These are phyloP conservation scores for Acrocephalus arundinaceus DNA, from an alignment of 2,113 vertebrate genomes.

Conservation along the genomic window DNA sequence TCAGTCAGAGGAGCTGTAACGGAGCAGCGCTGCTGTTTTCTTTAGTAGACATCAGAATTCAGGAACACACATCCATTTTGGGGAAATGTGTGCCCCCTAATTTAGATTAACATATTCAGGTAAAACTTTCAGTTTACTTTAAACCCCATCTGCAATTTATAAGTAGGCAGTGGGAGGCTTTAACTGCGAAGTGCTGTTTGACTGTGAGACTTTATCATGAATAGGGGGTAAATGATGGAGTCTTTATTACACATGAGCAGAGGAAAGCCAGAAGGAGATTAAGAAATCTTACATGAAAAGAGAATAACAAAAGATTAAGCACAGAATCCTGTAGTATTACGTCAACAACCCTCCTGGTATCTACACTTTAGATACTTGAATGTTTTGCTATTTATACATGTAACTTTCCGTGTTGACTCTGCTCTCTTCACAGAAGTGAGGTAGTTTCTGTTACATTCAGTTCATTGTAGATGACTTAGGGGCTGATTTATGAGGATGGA, in stretches of 20 bases:
- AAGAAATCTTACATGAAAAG: not conserved
- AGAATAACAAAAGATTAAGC: slow-evolving; percentile 23
- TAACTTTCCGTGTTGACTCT: not conserved
- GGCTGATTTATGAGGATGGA: not conserved
- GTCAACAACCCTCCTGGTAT: not conserved
- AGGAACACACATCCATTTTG: not conserved
- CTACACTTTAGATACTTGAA: slow-evolving; percentile 33
- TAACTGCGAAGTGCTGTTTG: not conserved
- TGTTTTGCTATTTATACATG: not conserved
- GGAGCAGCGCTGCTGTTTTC: not conserved
- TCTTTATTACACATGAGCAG: not conserved
- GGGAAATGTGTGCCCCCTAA: rapidly evolving
- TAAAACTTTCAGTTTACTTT: not conserved
- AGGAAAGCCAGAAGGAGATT: not conserved
- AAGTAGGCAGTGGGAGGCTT: not conserved
- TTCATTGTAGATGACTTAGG: not conserved
- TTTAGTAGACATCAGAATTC: not conserved
- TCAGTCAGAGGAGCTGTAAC: not conserved
- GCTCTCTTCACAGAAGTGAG: not conserved
- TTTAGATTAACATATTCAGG: not conserved
- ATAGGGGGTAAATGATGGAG: not conserved
- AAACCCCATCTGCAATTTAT: not conserved
- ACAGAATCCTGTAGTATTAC: not conserved
- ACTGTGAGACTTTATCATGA: not conserved
- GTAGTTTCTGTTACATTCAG: not conserved